These are phyloP conservation scores for Kryptolebias marmoratus DNA, from an alignment of 2,113 vertebrate species.

Conservation along the genomic window DNA sequence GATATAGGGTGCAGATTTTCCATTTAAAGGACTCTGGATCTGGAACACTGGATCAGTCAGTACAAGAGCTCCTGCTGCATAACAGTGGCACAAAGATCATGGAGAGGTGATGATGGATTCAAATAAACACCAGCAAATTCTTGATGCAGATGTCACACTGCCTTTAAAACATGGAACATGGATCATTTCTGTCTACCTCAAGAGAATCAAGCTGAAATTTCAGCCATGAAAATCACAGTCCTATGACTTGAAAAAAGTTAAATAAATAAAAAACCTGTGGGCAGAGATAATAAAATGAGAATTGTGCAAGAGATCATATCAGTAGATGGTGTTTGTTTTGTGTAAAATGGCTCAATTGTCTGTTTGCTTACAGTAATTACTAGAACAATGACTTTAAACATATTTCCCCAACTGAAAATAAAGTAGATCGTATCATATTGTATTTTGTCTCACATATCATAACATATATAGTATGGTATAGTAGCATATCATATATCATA, in stretches of 20 bases:
- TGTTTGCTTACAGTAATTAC: too few species aligned
- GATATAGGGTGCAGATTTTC: background rate
- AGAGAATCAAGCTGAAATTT: background rate
- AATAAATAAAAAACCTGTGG: background rate
- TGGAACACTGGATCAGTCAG: background rate
- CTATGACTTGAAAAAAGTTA: background rate
- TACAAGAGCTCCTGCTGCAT: background rate
- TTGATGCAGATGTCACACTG: background rate
- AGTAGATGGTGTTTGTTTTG: too few species aligned
- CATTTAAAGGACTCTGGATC: background rate
- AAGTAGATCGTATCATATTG: too few species aligned
- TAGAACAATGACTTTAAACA: too few species aligned
- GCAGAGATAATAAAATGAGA: background rate
- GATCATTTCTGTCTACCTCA: background rate
- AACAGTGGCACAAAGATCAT: background rate
- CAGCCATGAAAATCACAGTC: background rate
- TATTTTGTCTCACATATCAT: too few species aligned
- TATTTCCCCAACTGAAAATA: too few species aligned
- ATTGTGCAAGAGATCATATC: too few species aligned
- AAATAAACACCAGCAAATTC: background rate
- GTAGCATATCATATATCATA: too few species aligned
- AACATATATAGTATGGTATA: too few species aligned
- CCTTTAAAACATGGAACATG: background rate
- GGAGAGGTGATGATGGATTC: background rate
- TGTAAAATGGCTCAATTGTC: too few species aligned